Evolutionary conservation across 1,140 invertebrate genomes (phyloP), one percentile per base, ranked within the genome.

Genomic region (Hypothenemus hampei): DNA sequence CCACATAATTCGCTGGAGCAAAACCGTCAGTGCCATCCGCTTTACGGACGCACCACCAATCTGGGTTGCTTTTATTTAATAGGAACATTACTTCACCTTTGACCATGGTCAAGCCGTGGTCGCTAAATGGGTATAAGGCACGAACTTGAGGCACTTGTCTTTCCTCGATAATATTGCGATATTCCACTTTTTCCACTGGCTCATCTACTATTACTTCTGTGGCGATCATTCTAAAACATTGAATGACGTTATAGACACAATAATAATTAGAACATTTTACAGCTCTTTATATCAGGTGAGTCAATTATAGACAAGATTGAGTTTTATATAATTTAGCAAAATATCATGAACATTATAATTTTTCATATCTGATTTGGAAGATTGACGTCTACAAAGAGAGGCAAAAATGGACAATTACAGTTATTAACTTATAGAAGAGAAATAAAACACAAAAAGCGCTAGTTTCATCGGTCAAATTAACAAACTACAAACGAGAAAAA

Each of bases 31-130:
- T 81, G 0, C 93, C 89, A 66, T 93, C 91, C 0, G 82, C 80
- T 75, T 95, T 97, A 10, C 93, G 77, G 3, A 98, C 89, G 63
- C 90, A 92, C 97, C 97, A 99, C 96, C 97, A 99, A 72, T 99
- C 97, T 1, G 85, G 81, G 72, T 98, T 98, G 1, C 92, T 97
- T 75, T 96, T 95, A 64, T 88, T 92, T 37, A 98, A 77, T 1
- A 99, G 75, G 64, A 95, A 87, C 87, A 98, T 91, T 62, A 88
- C 83, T 74, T 96, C 93, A 50, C 91, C 92, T 75, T 97, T 98
- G 3, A 75, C 76, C 80, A 97, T 92, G 18, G 83, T 81, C 75
- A 97, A 92, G n/a, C 91, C 93, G 67, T 97, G 91, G 0, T 93
- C 94, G 59, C 79, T 85, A 77, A 96, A 98, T 2, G 88, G 81